Conservation (phyloP, 2,797 vertebrate species). For the Poeciliopsis turneri region DNA sequence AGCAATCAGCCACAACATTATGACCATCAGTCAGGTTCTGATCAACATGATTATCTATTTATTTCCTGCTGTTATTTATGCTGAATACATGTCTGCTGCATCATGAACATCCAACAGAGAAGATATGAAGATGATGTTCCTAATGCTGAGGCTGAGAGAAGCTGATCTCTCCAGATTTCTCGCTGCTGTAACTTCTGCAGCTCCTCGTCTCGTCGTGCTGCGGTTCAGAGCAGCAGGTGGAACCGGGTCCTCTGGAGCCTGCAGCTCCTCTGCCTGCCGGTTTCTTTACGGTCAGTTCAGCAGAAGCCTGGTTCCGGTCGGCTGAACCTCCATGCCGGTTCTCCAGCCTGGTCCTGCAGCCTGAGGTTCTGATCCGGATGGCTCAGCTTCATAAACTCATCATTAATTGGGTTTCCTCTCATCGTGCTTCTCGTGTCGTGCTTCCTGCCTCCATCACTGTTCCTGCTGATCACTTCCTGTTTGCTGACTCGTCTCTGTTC, state of each 20-base stretch:
- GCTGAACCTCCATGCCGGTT: constrained; percentile 1
- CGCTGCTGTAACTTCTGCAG: background rate
- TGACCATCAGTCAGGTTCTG: background rate
- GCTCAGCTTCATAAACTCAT: constrained; percentile 35
- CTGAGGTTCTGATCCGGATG: constrained; percentile 9
- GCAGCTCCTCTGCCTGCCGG: too few species aligned
- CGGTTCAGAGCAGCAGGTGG: too few species aligned
- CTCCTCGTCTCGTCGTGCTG: too few species aligned
- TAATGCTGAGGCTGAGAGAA: background rate
- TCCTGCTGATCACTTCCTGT: background rate
- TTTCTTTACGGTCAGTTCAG: too few species aligned
- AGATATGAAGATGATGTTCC: background rate
- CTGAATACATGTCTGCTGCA: background rate
- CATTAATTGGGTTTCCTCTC: constrained; percentile 56
- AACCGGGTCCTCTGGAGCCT: too few species aligned
- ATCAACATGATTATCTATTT: too few species aligned
- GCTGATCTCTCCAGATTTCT: background rate
- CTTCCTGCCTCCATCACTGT: constrained; percentile 62
- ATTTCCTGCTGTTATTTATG: background rate
- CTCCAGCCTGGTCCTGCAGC: background rate
- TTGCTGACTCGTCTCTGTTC: constrained; percentile 57
- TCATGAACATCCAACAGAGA: background rate
- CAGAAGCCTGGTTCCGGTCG: too few species aligned
- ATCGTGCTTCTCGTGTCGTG: constrained; percentile 62
- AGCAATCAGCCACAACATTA: background rate